phyloP scores from a whole-genome alignment of 2,797 vertebrate species.

The Geotrypetes seraphini region DNA sequence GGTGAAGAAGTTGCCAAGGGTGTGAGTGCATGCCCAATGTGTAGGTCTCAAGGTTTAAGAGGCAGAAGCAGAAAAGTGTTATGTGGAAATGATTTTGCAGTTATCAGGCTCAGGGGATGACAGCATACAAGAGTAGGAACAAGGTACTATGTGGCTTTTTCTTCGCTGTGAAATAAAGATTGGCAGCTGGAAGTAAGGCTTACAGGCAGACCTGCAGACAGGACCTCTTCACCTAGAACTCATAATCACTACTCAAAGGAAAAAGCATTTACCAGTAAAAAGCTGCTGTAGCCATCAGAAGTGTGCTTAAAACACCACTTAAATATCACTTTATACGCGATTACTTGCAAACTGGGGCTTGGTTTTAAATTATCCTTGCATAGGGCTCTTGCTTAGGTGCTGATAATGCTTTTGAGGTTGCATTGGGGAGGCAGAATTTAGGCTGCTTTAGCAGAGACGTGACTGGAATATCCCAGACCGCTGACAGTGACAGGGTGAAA shows the following conservation, averaged over 20 bases:
- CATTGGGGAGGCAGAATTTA: slow-evolving; percentile 74
- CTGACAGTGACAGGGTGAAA: slow-evolving; percentile 76
- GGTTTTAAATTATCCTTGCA: slow-evolving; percentile 99
- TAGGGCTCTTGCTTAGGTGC: slow-evolving; percentile 91
- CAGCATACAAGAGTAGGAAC: slow-evolving; percentile 86
- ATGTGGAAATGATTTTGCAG: slow-evolving; percentile 85
- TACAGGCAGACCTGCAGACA: slow-evolving; percentile 90
- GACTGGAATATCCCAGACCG: slow-evolving; percentile 56
- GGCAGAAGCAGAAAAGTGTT: slow-evolving; percentile 72
- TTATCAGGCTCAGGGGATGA: slow-evolving; percentile 86
- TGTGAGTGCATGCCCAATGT: slow-evolving; percentile 40
- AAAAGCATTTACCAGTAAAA: slow-evolving; percentile 95
- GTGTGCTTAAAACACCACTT: slow-evolving; percentile 99
- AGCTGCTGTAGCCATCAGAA: slow-evolving; percentile 96
- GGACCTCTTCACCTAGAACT: slow-evolving; percentile 96
- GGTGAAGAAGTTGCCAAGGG: slow-evolving; percentile 45
- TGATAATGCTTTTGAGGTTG: slow-evolving; percentile 80
- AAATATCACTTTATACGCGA: slow-evolving; percentile 99
- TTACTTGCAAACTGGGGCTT: slow-evolving; percentile 98
- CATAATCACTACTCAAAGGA: slow-evolving; percentile 98
- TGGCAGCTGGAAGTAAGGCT: slow-evolving; percentile 97
- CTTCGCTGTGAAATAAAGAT: slow-evolving; percentile 85
- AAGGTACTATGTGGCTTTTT: slow-evolving; percentile 71
- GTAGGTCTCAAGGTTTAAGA: slow-evolving; percentile 63
- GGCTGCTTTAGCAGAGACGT: slow-evolving; percentile 71